Evolutionary conservation across 2,888 invertebrate species (phyloP).

Genomic region (Coelogynopora nodosa): DNA sequence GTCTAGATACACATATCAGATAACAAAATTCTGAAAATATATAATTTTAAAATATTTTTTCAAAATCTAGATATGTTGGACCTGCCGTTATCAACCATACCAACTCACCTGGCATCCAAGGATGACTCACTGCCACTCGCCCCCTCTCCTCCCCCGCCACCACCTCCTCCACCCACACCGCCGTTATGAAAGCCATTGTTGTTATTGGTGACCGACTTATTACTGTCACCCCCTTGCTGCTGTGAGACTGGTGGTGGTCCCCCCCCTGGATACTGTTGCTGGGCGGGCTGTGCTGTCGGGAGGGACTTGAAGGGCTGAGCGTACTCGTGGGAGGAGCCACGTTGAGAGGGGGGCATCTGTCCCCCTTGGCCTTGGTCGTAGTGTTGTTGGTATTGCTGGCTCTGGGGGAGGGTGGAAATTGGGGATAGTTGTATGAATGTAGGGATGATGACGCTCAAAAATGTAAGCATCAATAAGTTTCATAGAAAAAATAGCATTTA

Average conservation of each 20-base stretch:
- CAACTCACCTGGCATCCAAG: not conserved
- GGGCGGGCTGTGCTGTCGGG: not conserved
- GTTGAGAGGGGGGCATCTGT: not conserved
- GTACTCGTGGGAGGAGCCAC: conserved; percentile 18
- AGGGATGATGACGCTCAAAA: too few species aligned
- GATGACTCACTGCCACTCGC: conserved; percentile 17
- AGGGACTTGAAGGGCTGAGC: conserved; percentile 26
- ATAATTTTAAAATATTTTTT: too few species aligned
- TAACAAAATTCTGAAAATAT: too few species aligned
- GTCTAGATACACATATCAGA: too few species aligned
- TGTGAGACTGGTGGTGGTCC: not conserved
- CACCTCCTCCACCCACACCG: not conserved
- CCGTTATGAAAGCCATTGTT: not conserved
- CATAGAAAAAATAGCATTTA: too few species aligned
- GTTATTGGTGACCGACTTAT: not conserved
- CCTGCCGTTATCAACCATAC: too few species aligned
- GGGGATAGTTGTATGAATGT: too few species aligned
- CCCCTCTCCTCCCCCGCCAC: not conserved
- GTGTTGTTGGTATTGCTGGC: too few species aligned
- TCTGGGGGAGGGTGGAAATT: too few species aligned
- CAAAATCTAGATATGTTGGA: too few species aligned
- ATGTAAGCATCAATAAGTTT: too few species aligned
- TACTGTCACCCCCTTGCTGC: not conserved
- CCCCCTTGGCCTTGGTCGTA: too few species aligned
- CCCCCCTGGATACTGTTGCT: not conserved